Percentiles rank a stretch among this genome's conserved stretches.
Conservation (phyloP, 1,140 invertebrate species). For the Heterodera schachtii region DNA sequence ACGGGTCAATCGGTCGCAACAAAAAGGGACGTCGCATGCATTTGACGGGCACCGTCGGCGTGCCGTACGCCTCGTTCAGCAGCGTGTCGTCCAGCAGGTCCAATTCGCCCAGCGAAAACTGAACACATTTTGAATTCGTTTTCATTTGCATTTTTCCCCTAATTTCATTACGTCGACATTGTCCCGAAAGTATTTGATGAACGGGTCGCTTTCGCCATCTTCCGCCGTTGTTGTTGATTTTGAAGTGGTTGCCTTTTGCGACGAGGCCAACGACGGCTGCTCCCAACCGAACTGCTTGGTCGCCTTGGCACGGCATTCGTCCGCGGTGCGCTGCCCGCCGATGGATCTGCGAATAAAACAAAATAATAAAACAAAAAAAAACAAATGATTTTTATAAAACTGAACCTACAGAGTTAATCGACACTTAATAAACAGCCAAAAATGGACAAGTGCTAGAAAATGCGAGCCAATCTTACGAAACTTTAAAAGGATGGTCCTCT, state of each 20-base stretch:
- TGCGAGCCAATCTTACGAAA: no score
- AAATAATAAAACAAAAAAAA: no score
- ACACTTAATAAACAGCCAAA: no score
- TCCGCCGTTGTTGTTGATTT: no score
- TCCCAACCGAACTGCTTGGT: neutral
- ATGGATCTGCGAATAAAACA: neutral
- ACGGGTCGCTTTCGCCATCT: no score
- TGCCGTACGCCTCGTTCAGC: neutral
- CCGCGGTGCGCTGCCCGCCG: neutral
- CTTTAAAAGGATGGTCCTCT: no score
- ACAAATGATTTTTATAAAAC: no score
- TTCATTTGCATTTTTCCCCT: no score
- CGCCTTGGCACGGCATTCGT: neutral
- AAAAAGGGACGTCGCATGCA: neutral
- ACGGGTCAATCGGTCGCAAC: neutral
- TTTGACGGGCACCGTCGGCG: neutral
- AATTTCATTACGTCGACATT: neutral
- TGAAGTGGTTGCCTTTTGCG: neutral
- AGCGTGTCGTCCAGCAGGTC: neutral
- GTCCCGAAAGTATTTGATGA: neutral
- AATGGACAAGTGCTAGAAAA: no score
- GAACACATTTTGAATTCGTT: no score
- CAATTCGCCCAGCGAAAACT: neutral
- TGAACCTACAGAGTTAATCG: no score
- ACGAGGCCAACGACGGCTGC: neutral